Evolutionary conservation across 2,888 invertebrate genomes (phyloP).

Genomic region (Nomada flava): DNA sequence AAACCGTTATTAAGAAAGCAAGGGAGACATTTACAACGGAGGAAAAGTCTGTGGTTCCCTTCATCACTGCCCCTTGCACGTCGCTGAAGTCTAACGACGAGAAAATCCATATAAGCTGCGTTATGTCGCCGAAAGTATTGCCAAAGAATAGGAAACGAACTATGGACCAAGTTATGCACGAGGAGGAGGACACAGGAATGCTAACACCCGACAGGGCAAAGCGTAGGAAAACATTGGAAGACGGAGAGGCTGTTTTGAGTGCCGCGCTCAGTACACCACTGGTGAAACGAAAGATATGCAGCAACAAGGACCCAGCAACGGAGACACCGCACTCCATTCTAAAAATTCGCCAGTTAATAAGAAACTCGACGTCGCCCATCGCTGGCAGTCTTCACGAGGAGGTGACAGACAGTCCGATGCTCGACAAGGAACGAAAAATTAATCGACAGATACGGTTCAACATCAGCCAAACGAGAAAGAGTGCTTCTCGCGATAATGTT

Average conservation of each 20-base stretch:
- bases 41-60: slow-evolving; percentile 77
- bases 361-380: slow-evolving; percentile 73
- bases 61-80: slow-evolving; percentile 79
- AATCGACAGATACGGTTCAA: slow-evolving; percentile 80
- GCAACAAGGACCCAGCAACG: slow-evolving; percentile 20
- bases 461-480: slow-evolving; percentile 62
- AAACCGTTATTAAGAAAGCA: slow-evolving; percentile 76
- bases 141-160: slow-evolving; percentile 73
- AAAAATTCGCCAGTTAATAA: slow-evolving; percentile 80
- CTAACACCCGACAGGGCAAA: slow-evolving; percentile 54
- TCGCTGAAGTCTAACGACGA: slow-evolving; percentile 66
- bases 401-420: background rate
- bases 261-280: slow-evolving; percentile 78
- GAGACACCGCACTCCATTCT: slow-evolving; percentile 82
- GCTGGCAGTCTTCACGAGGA: background rate
- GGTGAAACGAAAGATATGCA: slow-evolving; percentile 74
- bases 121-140: slow-evolving; percentile 72
- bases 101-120: slow-evolving; percentile 66
- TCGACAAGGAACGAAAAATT: slow-evolving; percentile 47
- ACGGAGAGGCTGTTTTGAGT: slow-evolving; percentile 49
- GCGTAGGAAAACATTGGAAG: slow-evolving; percentile 63
- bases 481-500: slow-evolving; percentile 24
- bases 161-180: slow-evolving; percentile 66
- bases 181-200: slow-evolving; percentile 38
- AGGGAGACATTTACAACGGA: slow-evolving; percentile 76